Evolutionary conservation across 2,797 vertebrate species (phyloP), one percentile per base, ranked within the genome.

Genomic region (Apodemus agrarius): DNA sequence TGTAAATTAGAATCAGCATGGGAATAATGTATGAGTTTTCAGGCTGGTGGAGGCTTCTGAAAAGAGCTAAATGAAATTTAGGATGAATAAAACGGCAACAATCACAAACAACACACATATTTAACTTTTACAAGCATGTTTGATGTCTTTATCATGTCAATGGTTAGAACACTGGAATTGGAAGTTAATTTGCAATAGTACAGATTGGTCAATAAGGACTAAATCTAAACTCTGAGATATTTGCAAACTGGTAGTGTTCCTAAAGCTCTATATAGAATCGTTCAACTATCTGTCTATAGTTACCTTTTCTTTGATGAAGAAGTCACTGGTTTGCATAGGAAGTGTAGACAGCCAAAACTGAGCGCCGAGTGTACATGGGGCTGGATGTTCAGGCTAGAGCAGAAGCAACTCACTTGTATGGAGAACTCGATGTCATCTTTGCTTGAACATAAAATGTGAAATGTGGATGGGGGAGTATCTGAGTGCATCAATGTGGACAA

Each of bases 1-100:
- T 21, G 11, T 85, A 75, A 75, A 43, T 29, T 34, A 29, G 7
- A 84, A 52, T 88, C 40, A 76, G 31, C 61, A 31, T 74, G 40
- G 79, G 92, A 92, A 65, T 81, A 78, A 72, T 63, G 1, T 34
- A n/a, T 88, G 74, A 59, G 46, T 78, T 46, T 95, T 94, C 8
- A 76, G 65, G 31, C 1, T 76, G 24, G 2, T 72, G 72, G 46
- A 29, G 24, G 5, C 34, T 91, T 94, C 52, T n/a, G 61, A 76
- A 92, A 6, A 76, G 49, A 93, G 46, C 29, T 91, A 90, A 92
- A 29, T 86, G 29, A 91, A 81, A 76, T 93, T 83, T 92, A 89
- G 74, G 52, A 78, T 85, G n/a, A 76, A 80, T 65, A 67, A 88
- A 89, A 63, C 37, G 40, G 26, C 24, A 87, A 14, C 22, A 67